Conservation (phyloP, 2,888 invertebrate genomes). For the Diplolepis rosae region DNA sequence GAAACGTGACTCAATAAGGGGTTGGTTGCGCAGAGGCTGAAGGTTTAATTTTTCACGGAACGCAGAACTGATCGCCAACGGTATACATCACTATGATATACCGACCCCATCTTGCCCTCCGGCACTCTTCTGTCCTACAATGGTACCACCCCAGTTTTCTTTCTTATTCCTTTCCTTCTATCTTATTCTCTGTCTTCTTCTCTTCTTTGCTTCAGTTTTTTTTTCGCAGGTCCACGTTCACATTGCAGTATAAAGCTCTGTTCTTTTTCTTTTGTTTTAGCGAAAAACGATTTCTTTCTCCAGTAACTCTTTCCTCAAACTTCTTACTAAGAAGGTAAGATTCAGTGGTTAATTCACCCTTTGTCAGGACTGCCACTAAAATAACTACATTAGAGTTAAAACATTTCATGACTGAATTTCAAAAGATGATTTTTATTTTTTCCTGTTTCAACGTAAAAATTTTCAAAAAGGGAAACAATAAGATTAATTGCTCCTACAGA, state of each 20-base stretch:
- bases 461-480: too few relatives aligned
- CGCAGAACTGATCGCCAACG: constrained; percentile 25
- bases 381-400: too few relatives aligned
- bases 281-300: background rate
- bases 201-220: constrained; percentile 11
- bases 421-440: too few relatives aligned
- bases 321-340: background rate
- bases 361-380: background rate
- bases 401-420: too few relatives aligned
- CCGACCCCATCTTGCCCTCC: constrained; percentile 35
- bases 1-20: background rate
- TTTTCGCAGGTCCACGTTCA: constrained; percentile 23
- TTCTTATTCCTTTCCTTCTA: background rate
- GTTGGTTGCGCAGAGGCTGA: background rate
- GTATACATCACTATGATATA: constrained; percentile 40
- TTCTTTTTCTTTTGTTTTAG: background rate
- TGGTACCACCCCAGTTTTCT: background rate
- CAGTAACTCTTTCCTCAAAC: background rate
- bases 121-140: constrained; percentile 18
- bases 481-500: too few relatives aligned
- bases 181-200: background rate
- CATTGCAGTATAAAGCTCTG: constrained; percentile 1
- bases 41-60: constrained; percentile 27
- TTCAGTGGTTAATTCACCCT: background rate
- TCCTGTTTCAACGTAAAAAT: too few relatives aligned